These are phyloP conservation scores for Toxotes jaculatrix DNA, from an alignment of 2,113 vertebrate genomes.

Conservation along the genomic window DNA sequence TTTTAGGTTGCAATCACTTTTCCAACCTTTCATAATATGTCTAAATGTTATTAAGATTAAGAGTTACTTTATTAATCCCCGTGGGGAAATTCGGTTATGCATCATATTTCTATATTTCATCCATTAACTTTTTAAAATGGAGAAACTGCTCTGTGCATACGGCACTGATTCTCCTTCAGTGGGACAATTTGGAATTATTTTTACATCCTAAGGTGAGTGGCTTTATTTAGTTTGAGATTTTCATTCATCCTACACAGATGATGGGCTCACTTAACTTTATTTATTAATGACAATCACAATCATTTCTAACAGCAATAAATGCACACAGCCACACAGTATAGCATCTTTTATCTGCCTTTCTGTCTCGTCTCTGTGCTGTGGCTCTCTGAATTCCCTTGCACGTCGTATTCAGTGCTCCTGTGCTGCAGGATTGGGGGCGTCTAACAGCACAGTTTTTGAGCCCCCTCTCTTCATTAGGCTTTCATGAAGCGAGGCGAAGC, in stretches of 20 bases:
- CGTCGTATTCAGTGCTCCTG: conserved; percentile 14
- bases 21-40: conserved; percentile 5
- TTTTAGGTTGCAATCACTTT: background rate
- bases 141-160: background rate
- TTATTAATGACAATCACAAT: conserved; percentile 56
- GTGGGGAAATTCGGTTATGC: background rate
- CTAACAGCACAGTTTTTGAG: conserved; percentile 39
- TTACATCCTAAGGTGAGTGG: conserved; percentile 25
- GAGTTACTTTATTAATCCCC: too few species aligned
- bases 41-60: too few species aligned
- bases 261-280: conserved; percentile 44
- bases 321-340: conserved; percentile 11
- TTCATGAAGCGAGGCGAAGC: conserved; percentile 71
- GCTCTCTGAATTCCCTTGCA: conserved; percentile 47
- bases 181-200: conserved; percentile 5
- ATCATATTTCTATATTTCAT: conserved; percentile 7
- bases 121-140: background rate
- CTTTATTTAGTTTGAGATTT: background rate
- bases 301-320: conserved; percentile 68
- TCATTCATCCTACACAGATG: background rate
- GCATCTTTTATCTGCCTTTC: background rate
- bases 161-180: conserved; percentile 8
- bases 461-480: conserved; percentile 76
- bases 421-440: conserved; percentile 71
- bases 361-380: conserved; percentile 28